Evolutionary conservation across 2,888 invertebrate genomes (phyloP).

Genomic region (Hydropsyche betteni): DNA sequence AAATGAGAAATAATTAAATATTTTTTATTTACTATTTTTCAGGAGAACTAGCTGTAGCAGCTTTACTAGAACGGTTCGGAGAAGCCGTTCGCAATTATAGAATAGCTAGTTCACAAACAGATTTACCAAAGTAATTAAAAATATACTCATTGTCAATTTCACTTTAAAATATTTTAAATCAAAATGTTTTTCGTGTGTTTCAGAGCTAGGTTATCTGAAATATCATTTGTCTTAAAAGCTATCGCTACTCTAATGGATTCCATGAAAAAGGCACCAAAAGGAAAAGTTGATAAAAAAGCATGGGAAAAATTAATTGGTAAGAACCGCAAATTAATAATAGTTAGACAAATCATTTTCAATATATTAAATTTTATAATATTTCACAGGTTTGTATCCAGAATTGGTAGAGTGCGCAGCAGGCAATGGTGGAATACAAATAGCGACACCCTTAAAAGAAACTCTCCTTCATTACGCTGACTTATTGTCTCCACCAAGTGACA

Average conservation of each 20-base stretch:
- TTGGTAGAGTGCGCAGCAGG: constrained; percentile 84
- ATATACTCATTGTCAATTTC: neutral
- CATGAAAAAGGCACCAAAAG: constrained; percentile 89
- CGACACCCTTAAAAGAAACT: constrained; percentile 82
- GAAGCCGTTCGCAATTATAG: constrained; percentile 89
- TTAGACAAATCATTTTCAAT: neutral
- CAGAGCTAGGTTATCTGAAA: constrained; percentile 93
- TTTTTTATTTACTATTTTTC: constrained; percentile 35
- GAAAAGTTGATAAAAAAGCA: constrained; percentile 88
- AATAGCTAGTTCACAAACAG: constrained; percentile 56
- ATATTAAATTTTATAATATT: neutral
- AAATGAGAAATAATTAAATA: constrained; percentile 50
- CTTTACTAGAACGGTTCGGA: constrained; percentile 89
- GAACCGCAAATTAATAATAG: neutral
- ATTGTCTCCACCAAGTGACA: constrained; percentile 70
- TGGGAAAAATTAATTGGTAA: constrained; percentile 91
- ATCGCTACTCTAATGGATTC: constrained; percentile 91
- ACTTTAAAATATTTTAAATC: neutral
- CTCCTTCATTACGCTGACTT: constrained; percentile 88
- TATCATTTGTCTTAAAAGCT: constrained; percentile 94
- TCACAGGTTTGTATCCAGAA: constrained; percentile 79
- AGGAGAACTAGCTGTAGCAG: constrained; percentile 83
- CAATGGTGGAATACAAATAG: constrained; percentile 81
- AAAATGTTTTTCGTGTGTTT: constrained; percentile 52
- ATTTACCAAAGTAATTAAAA: constrained; percentile 49